A percentile compares a stretch with the other conserved stretches of the same genome.
Conservation (phyloP, 2,888 invertebrate species). For the Unio delphinus region DNA sequence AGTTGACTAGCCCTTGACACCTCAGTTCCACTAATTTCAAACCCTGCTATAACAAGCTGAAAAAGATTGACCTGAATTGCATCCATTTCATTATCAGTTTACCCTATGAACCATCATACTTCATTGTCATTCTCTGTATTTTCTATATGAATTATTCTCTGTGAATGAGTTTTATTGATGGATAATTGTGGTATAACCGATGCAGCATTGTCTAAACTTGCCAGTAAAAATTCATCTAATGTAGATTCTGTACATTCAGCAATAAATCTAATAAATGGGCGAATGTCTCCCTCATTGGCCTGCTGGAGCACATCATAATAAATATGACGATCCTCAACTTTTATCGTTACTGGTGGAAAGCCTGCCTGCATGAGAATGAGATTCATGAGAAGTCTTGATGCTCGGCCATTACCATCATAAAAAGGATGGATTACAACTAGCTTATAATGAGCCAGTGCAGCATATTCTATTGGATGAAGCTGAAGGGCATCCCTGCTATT, state of each 20-base stretch:
- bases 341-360: conserved; percentile 95
- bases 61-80: too few species aligned
- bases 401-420: conserved; percentile 96
- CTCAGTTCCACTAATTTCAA: too few species aligned
- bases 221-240: conserved; percentile 84
- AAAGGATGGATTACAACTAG: conserved; percentile 98
- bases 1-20: too few species aligned
- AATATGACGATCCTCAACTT: conserved; percentile 82
- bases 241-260: conserved; percentile 89
- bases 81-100: too few species aligned
- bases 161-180: conserved; percentile 15
- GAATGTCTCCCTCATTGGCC: conserved; percentile 94
- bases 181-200: conserved; percentile 30
- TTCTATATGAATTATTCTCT: conserved; percentile 29
- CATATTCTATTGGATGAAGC: conserved; percentile 93
- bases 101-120: too few species aligned
- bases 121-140: too few species aligned
- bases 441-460: conserved; percentile 96
- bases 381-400: conserved; percentile 96
- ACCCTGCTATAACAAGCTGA: too few species aligned
- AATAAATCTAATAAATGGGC: conserved; percentile 96
- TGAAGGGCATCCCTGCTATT: conserved; percentile 86
- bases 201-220: conserved; percentile 47
- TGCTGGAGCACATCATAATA: conserved; percentile 89
- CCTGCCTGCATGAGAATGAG: conserved; percentile 92